Evolutionary conservation across 2,888 invertebrate species (phyloP), one percentile per base, ranked within the genome.

Genomic region (Piscicola geometra): DNA sequence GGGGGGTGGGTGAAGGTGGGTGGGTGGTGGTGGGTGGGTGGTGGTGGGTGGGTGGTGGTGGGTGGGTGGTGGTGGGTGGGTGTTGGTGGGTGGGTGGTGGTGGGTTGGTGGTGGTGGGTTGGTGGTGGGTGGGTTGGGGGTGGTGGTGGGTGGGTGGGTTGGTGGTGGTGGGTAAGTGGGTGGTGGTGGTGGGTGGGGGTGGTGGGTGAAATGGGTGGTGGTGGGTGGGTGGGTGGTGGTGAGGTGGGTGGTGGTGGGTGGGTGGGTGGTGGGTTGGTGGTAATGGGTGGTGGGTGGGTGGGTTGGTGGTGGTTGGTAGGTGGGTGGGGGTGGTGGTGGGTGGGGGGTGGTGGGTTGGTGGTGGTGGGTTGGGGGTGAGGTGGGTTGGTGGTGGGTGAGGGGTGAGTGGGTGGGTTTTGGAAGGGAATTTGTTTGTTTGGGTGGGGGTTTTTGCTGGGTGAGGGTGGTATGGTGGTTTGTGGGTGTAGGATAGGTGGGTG

Each of bases 171-270:
- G 41, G 41, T 5, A 41, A 41, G 41, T 5, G 41, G 41, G 41
- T 41, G 76, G 90, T 91, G 91, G 85, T 93, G 47, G 90, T 92
- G n/a, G 91, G 93, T 84, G 88, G 94, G 75, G 91, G 93, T 70
- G 90, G 91, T 1, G 96, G 95, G n/a, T n/a, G n/a, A n/a, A n/a
- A n/a, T n/a, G n/a, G n/a, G n/a, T n/a, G n/a, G n/a, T n/a, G n/a
- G n/a, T n/a, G n/a, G n/a, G n/a, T n/a, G n/a, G n/a, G n/a, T n/a
- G n/a, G n/a, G n/a, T n/a, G n/a, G n/a, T n/a, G n/a, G n/a, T n/a
- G n/a, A n/a, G n/a, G n/a, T n/a, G n/a, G n/a, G n/a, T n/a, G n/a
- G n/a, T n/a, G n/a, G n/a, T n/a, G n/a, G n/a, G n/a, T n/a, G n/a
- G n/a, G n/a, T n/a, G n/a, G n/a, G n/a, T n/a, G n/a, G n/a, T n/a